phyloP scores from a whole-genome alignment of 2,113 vertebrate genomes.

The Thryonomys swinderianus region DNA sequence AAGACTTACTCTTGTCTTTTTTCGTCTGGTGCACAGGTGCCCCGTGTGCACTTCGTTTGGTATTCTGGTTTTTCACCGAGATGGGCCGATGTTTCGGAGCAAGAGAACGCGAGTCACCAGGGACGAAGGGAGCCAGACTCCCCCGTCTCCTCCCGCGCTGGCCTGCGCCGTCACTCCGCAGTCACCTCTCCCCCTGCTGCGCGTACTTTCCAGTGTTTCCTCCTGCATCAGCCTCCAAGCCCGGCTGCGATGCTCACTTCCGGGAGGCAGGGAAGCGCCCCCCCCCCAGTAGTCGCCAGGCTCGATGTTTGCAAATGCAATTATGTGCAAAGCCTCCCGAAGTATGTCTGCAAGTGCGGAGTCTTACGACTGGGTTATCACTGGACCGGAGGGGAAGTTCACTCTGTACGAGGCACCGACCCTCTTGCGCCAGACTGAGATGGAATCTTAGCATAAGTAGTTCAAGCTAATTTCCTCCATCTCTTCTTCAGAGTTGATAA shows the following conservation, averaged over 20 bases:
- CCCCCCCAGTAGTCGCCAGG: neutral
- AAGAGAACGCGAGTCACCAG: neutral
- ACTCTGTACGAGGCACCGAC: neutral
- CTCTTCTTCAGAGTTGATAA: neutral
- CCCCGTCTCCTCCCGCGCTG: no score
- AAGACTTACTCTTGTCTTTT: neutral
- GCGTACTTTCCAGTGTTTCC: neutral
- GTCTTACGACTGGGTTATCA: constrained; percentile 22
- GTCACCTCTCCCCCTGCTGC: neutral
- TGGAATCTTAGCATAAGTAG: neutral
- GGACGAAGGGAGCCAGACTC: neutral
- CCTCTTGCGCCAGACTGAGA: neutral
- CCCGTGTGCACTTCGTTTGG: neutral
- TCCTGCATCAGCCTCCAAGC: neutral
- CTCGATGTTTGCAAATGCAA: neutral
- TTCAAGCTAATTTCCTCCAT: neutral
- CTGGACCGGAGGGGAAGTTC: neutral
- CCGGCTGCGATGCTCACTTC: neutral
- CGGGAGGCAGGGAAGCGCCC: neutral
- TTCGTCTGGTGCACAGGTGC: neutral
- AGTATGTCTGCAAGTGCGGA: neutral
- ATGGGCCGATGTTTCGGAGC: neutral
- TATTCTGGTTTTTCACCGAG: neutral
- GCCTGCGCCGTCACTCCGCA: no score
- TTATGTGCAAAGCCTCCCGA: neutral